Base-by-base conservation (phyloP, 2,888 invertebrate genomes). In the Plusia festucae region DNA sequence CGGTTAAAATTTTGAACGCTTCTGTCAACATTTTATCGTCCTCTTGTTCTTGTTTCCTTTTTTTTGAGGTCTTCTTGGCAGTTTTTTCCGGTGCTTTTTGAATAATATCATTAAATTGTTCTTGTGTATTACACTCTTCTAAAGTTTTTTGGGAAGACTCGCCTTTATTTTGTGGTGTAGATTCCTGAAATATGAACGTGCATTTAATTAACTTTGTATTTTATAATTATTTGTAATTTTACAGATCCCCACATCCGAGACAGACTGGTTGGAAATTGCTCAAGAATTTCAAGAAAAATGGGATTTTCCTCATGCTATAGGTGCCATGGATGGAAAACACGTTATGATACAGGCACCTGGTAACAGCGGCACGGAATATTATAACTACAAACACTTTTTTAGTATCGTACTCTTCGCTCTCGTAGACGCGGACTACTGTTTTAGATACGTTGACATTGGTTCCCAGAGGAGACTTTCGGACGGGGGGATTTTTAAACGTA, bases 331-430 rank as follows among this genome's bases (percentile, higher is more conserved):
- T 57, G 66, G 61, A 30, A 66, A 66, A 53, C 66, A 66, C 53
- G 53, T 66, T 32, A 27, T 52, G 27, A 40, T 63, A 27, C 51
- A 56, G 18, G 56, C 62, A 52, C 57, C 64, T 61, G 9, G 56
- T 57, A 63, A 63, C 52, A 63, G 34, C 46, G 30, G 63, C 60
- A 68, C 51, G 30, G 62, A 82, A 83, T 71, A 62, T 59, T 46
- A 67, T 62, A 85, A 87, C 70, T 88, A 85, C 67, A 88, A 87
- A 76, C 70, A 64, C 16, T 63, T 68, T 58, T 84, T 82, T 65
- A 87, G 86, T 73, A 82, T 87, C 53, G 86, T 90, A 9, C 67
- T 90, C 2, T 64, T 66, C 8, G 64, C 66, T 34, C 24, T 86
- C 18, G 87, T 82, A 15, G 88, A 90, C 73, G 86, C 55, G 15